Evolutionary conservation across 2,888 invertebrate species (phyloP), one percentile per base, ranked within the genome.

Genomic region (Ellobium chinense): DNA sequence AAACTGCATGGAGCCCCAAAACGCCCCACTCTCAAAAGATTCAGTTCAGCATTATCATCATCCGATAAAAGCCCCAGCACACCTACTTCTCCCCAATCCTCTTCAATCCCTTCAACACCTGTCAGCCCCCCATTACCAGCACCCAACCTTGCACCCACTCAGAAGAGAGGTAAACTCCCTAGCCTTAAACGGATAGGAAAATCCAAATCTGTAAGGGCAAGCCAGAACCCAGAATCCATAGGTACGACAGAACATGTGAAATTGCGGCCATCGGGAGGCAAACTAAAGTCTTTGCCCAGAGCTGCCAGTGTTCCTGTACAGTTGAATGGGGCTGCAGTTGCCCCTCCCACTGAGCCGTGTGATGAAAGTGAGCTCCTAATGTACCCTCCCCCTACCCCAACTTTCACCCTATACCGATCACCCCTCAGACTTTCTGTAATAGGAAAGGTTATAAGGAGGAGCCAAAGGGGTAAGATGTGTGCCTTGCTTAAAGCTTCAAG

Each of bases 391-490:
- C 70, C 70, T 34, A 58, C 70, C 54, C 70, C 31, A 7, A 21
- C 54, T 12, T 27, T 14, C 58, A 31, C 9, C 7, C 46, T 18
- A 7, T 18, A 7, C 46, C 46, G 46, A 46, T 46, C 46, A 12
- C 46, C 46, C 46, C 46, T 46, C 46, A 7, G 46, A 46, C 46
- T 12, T 18, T n/a, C n/a, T n/a, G n/a, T n/a, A n/a, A n/a, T n/a
- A n/a, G n/a, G n/a, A n/a, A n/a, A n/a, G n/a, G n/a, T n/a, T 12
- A 58, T 58, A 34, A 56, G 21, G 58, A 70, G n/a, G 36, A 31
- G 34, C 58, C 21, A 36, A 54, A 70, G 70, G 31, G 70, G 70
- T 70, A 56, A 70, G 70, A 69, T 21, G 27, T 29, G 69, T 69
- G 69, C 21, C 37, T 69, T 46, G 27, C 69, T 29, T 46, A 31